Conservation (phyloP, 2,113 vertebrate genomes). For the Chrysochloris asiatica region DNA sequence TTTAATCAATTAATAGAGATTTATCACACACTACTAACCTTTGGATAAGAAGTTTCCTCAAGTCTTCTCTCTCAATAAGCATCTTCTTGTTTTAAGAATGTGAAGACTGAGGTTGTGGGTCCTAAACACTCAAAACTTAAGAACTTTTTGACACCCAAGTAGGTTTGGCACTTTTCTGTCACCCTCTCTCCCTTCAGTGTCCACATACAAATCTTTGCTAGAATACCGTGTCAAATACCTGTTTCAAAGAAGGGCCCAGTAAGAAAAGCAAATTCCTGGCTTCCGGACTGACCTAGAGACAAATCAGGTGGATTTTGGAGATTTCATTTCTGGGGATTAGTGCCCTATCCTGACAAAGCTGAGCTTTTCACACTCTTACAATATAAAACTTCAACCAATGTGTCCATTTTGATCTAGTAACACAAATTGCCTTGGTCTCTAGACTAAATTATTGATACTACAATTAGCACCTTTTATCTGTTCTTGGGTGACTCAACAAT, state of each 20-base stretch:
- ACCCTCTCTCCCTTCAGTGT: background rate
- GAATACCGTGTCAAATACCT: background rate
- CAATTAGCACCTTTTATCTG: conserved; percentile 60
- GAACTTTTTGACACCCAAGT: background rate
- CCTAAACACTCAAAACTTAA: background rate
- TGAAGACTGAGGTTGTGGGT: background rate
- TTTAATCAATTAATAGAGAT: conserved; percentile 16
- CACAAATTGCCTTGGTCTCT: conserved; percentile 45
- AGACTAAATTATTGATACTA: conserved; percentile 66
- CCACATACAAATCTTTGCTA: background rate
- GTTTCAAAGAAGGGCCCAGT: background rate
- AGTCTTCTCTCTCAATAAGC: conserved; percentile 6
- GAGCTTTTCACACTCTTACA: conserved; percentile 24
- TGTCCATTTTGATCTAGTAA: conserved; percentile 52
- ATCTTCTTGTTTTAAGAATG: background rate
- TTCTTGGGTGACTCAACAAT: conserved; percentile 37
- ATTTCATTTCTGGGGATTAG: conserved; percentile 62
- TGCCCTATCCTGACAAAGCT: conserved; percentile 9
- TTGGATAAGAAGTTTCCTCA: background rate
- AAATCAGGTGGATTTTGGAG: conserved; percentile 44
- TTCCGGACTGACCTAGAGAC: conserved; percentile 20
- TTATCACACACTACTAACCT: background rate
- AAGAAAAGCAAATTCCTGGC: conserved; percentile 35
- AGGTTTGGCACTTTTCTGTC: background rate
- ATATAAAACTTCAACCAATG: conserved; percentile 51